Evolutionary conservation across 1,140 invertebrate genomes (phyloP).

Genomic region (Tribolium madens): DNA sequence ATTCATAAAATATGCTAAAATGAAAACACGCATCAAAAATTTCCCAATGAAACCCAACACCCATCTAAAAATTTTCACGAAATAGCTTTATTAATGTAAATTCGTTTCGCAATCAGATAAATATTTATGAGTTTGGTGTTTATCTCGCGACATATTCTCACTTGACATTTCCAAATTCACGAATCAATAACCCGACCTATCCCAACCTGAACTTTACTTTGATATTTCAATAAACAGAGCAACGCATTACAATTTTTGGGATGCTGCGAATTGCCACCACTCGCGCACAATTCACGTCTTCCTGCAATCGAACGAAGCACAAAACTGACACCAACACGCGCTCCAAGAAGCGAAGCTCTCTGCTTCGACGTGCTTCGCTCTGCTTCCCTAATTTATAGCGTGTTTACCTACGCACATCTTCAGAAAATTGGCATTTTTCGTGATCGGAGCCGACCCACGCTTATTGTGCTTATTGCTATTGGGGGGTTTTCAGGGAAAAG

Average conservation of each 20-base stretch:
- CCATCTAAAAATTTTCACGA: neutral
- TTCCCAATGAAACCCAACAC: neutral
- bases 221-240: neutral
- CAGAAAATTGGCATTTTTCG: conserved; percentile 2
- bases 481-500: neutral
- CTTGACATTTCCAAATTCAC: conserved; percentile 30
- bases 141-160: conserved; percentile 8
- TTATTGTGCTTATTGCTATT: conserved; percentile 2
- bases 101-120: conserved; percentile 8
- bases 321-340: conserved; percentile 43
- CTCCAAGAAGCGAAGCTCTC: conserved; percentile 35
- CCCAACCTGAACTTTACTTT: neutral
- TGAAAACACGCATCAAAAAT: neutral
- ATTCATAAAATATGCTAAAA: neutral
- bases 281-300: conserved; percentile 39
- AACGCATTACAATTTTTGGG: neutral
- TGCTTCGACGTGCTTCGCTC: conserved; percentile 29
- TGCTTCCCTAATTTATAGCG: conserved; percentile 34
- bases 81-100: conserved; percentile 9
- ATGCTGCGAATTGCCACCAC: conserved; percentile 24
- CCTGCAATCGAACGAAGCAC: conserved; percentile 23
- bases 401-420: conserved; percentile 38
- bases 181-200: conserved; percentile 19
- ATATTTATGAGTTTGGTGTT: conserved; percentile 6
- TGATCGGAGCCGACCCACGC: neutral